Evolutionary conservation across 2,888 invertebrate genomes (phyloP).

Genomic region (Caenorhabditis sp.): DNA sequence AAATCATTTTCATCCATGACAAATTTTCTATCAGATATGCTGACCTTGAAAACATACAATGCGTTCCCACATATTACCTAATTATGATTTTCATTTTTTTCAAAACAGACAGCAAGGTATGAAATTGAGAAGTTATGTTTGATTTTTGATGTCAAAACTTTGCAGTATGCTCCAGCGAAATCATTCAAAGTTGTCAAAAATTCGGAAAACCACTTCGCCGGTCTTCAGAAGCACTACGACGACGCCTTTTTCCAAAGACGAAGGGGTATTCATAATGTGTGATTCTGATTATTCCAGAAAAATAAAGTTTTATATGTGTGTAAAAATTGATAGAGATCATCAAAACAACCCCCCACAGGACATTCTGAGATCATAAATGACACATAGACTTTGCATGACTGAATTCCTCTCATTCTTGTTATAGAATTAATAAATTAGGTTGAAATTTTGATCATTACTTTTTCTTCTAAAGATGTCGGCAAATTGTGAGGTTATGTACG

Average conservation of each 20-base stretch:
- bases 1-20: background rate
- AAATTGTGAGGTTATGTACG: background rate
- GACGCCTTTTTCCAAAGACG: background rate
- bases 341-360: no score
- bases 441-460: no score
- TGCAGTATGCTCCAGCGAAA: background rate
- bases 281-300: no score
- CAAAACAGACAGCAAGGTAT: background rate
- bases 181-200: background rate
- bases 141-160: background rate
- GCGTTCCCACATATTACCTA: background rate
- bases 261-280: no score
- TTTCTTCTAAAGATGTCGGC: no score
- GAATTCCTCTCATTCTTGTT: no score
- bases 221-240: background rate
- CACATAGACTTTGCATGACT: no score
- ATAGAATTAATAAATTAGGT: no score
- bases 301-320: no score
- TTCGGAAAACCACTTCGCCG: background rate
- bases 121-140: no score
- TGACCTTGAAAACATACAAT: conserved; percentile 8
- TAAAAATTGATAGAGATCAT: no score
- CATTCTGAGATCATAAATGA: no score
- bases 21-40: conserved; percentile 7
- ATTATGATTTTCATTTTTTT: background rate